Conservation (phyloP, 2,113 vertebrate species). For the Pristiophorus japonicus region DNA sequence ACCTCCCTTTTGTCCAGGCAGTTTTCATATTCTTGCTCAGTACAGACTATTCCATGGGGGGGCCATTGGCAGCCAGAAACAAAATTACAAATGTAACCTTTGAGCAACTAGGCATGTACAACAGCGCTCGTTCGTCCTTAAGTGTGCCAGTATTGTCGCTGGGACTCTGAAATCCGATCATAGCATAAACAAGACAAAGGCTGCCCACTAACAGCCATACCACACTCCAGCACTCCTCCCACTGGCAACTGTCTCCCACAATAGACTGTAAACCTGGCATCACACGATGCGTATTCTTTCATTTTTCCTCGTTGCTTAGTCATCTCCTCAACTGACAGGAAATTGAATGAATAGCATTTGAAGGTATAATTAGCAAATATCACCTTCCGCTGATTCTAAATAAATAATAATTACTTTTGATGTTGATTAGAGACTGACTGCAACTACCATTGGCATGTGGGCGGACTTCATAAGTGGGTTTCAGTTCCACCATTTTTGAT, state of each 20-base stretch:
- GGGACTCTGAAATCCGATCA: background rate
- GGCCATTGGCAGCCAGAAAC: background rate
- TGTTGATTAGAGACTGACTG: background rate
- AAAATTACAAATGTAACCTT: background rate
- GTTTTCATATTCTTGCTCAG: background rate
- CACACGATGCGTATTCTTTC: background rate
- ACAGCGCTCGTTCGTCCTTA: background rate
- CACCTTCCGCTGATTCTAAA: background rate
- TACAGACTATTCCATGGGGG: background rate
- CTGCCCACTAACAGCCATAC: background rate
- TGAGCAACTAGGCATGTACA: background rate
- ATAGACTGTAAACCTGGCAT: background rate
- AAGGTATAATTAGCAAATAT: background rate
- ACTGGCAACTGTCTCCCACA: background rate
- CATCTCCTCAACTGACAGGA: background rate
- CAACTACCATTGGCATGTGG: background rate
- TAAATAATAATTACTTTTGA: constrained; percentile 27
- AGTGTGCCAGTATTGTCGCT: background rate
- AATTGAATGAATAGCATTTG: background rate
- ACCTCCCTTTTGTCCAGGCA: background rate
- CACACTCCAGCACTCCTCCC: background rate
- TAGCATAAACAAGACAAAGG: background rate
- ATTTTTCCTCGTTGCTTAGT: background rate
- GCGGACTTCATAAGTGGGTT: background rate
- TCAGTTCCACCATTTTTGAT: background rate